phyloP scores from a whole-genome alignment of 2,797 vertebrate species.

The Champsocephalus gunnari region DNA sequence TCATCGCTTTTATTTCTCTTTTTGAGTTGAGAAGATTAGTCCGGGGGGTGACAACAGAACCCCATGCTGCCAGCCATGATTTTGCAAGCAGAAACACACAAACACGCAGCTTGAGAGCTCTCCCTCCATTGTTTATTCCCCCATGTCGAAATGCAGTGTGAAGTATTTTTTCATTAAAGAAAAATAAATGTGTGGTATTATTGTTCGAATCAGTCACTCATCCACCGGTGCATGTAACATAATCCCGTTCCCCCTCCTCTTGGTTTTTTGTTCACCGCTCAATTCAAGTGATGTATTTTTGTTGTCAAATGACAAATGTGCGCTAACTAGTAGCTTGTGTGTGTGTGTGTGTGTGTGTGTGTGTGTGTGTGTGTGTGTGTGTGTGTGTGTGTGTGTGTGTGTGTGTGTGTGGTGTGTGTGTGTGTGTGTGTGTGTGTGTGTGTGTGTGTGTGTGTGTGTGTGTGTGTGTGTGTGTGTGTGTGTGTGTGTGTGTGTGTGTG shows the following conservation, averaged over 20 bases:
- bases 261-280: conserved; percentile 69
- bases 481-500: conserved; percentile 29
- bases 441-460: conserved; percentile 29
- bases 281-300: conserved; percentile 79
- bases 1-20: conserved; percentile 67
- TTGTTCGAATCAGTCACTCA: conserved; percentile 77
- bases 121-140: conserved; percentile 73
- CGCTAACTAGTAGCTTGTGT: conserved; percentile 55
- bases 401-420: conserved; percentile 12
- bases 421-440: conserved; percentile 24
- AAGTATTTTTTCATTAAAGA: conserved; percentile 82
- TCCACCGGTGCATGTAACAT: conserved; percentile 62
- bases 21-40: conserved; percentile 75
- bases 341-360: conserved; percentile 23
- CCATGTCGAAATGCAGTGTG: conserved; percentile 70
- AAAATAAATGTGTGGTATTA: conserved; percentile 80
- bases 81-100: conserved; percentile 73
- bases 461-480: conserved; percentile 23
- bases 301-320: conserved; percentile 81
- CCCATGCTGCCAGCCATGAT: conserved; percentile 51
- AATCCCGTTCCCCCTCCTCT: conserved; percentile 64
- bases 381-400: conserved; percentile 28
- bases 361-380: conserved; percentile 23
- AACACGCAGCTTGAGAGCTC: conserved; percentile 64
- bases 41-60: conserved; percentile 65